Conservation (phyloP, 2,888 invertebrate species). For the Iphiclides podalirius region DNA sequence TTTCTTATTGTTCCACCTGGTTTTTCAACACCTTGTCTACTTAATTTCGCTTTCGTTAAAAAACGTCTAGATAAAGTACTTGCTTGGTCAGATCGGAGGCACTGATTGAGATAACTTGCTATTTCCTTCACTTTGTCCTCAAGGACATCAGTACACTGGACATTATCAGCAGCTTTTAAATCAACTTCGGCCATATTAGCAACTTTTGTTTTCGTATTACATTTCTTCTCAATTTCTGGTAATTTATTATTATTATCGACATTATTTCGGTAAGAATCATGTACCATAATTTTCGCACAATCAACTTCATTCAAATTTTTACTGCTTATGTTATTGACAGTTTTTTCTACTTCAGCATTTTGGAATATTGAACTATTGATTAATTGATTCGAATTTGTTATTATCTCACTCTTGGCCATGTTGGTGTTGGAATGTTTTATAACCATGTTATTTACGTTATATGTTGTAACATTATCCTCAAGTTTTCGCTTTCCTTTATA, state of each 20-base stretch:
- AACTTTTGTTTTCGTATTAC: neutral
- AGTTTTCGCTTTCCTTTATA: neutral
- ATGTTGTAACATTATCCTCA: conserved; percentile 4
- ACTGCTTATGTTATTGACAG: neutral
- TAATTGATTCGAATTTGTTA: neutral
- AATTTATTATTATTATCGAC: neutral
- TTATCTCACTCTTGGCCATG: too few species aligned
- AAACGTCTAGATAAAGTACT: conserved; percentile 8
- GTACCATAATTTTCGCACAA: neutral
- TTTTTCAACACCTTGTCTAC: conserved; percentile 48
- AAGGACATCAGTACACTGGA: neutral
- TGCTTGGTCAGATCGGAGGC: conserved; percentile 5
- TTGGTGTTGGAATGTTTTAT: too few species aligned
- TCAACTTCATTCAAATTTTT: too few species aligned
- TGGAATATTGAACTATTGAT: neutral
- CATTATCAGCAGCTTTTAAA: neutral
- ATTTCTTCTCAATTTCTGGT: neutral
- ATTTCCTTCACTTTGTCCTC: conserved; percentile 17
- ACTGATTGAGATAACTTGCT: conserved; percentile 13
- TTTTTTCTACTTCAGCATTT: neutral
- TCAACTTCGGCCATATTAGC: neutral
- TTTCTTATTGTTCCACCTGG: conserved; percentile 47
- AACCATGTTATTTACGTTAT: neutral
- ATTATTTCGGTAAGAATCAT: neutral
- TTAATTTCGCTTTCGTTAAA: conserved; percentile 47